phyloP scores from a whole-genome alignment of 1,140 invertebrate species.

The Zaprionus vittiger region DNA sequence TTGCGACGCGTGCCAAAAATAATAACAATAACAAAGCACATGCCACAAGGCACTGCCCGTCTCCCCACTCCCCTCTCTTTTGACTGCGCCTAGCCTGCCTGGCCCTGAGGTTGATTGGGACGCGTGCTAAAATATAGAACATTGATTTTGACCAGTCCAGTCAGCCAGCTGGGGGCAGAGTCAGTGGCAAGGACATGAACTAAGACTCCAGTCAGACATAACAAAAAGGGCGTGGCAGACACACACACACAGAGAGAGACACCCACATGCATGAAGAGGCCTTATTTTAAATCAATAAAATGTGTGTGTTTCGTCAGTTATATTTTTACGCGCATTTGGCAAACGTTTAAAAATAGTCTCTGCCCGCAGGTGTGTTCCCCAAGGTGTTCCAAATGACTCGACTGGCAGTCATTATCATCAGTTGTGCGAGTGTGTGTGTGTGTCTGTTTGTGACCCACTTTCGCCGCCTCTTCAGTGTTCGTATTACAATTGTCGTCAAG shows the following conservation, averaged over 20 bases:
- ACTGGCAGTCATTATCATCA: constrained; percentile 13
- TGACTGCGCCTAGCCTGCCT: background rate
- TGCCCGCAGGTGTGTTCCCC: constrained; percentile 57
- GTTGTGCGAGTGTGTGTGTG: constrained; percentile 6
- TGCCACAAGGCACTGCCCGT: background rate
- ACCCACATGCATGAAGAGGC: constrained; percentile 15
- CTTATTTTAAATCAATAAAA: constrained; percentile 67
- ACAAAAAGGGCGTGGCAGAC: constrained; percentile 36
- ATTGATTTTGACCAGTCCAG: constrained; percentile 68
- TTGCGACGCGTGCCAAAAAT: constrained; percentile 78
- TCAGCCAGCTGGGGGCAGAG: constrained; percentile 7
- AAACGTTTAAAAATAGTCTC: constrained; percentile 61
- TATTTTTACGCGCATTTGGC: constrained; percentile 66
- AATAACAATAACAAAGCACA: constrained; percentile 67
- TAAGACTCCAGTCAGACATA: constrained; percentile 29
- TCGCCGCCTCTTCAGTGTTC: constrained; percentile 11
- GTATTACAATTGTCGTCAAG: constrained; percentile 45
- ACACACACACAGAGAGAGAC: constrained; percentile 1
- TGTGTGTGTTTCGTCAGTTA: constrained; percentile 59
- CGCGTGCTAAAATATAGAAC: constrained; percentile 62
- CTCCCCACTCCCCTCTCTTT: background rate
- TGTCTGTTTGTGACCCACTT: constrained; percentile 31
- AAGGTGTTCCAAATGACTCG: constrained; percentile 28
- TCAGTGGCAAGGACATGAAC: constrained; percentile 30
- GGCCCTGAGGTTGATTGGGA: constrained; percentile 7